Conservation (phyloP, 1,140 invertebrate genomes). For the Daktulosphaira vitifoliae region DNA sequence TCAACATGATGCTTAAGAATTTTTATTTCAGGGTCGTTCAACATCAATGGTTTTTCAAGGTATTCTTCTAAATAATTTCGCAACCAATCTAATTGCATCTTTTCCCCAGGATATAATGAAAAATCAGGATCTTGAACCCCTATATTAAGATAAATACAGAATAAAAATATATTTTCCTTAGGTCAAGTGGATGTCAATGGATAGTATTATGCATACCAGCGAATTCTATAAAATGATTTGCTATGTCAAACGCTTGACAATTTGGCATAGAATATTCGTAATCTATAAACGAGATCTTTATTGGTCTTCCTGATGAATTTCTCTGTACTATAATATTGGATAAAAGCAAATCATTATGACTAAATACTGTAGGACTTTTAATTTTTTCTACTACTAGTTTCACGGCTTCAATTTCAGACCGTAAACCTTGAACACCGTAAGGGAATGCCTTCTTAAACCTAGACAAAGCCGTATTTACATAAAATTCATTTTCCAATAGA, state of each 20-base stretch:
- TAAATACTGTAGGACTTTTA: conserved; percentile 80
- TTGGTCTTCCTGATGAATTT: conserved; percentile 38
- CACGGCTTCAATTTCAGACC: conserved; percentile 59
- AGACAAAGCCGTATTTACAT: conserved; percentile 36
- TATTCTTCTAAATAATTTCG: conserved; percentile 61
- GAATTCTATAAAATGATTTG: conserved; percentile 97
- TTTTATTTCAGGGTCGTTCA: conserved; percentile 21
- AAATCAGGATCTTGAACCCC: conserved; percentile 67
- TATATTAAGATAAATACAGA: too few relatives aligned
- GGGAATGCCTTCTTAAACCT: conserved; percentile 63
- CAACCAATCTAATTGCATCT: conserved; percentile 77
- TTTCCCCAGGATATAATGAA: conserved; percentile 65
- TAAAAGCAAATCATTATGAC: conserved; percentile 94
- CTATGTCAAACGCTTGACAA: conserved; percentile 93
- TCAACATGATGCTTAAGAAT: conserved; percentile 51
- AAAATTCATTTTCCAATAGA: too few relatives aligned
- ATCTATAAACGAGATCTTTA: conserved; percentile 84
- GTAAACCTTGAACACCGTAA: conserved; percentile 52
- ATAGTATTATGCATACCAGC: conserved; percentile 71
- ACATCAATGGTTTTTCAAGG: conserved; percentile 42
- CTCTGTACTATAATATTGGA: conserved; percentile 82
- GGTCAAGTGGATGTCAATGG: too few relatives aligned
- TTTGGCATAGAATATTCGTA: conserved; percentile 94
- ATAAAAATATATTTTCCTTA: too few relatives aligned
- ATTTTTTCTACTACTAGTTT: conserved; percentile 56